Base-by-base conservation (phyloP, 1,140 invertebrate genomes). In the Musca vetustissima region DNA sequence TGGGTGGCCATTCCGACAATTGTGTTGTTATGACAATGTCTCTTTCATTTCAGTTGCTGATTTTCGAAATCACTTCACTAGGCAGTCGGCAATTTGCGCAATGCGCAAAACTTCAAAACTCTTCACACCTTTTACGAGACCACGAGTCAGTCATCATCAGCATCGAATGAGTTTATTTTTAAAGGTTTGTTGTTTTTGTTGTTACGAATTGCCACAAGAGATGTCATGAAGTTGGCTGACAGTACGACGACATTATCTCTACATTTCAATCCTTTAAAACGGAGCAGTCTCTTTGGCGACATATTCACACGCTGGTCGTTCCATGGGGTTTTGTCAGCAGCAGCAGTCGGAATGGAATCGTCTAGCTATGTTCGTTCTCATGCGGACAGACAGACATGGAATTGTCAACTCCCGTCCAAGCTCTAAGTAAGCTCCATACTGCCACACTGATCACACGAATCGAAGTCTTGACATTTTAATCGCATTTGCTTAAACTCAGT, bases 401-500 rank as follows among this genome's bases (percentile, higher is more conserved):
- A 15, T 25, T 36, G 28, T 47, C 25, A 43, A 17, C 32, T 43
- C 36, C n/a, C 4, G 6, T 1, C 21, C 17, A 17, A 43, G 36
- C 36, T 43, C 11, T 43, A 11, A 11, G 11, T 11, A 43, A 6
- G 13, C 36, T 43, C 36, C 36, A 9, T 1, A 13, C 36, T 43
- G 6, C 6, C 11, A 43, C 13, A 8, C 28, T 28, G 28, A 28
- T 43, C 36, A 13, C 36, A 8, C 7, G 36, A 43, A 43, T 68
- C 71, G 70, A 69, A 73, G 69, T 72, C 69, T 73, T 80, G 78
- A 80, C 78, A 80, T 80, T 80, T 80, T 80, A 80, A 80, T 80
- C 78, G 78, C 76, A 80, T 80, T 80, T 80, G 76, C 78, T 76
- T 73, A 80, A 77, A 80, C 76, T 76, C 78, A 80, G 55, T 80